A percentile compares a stretch with the other conserved stretches of the same genome.
Evolutionary conservation across 2,797 vertebrate species (phyloP).

Genomic region (Sphenopsis melanotis): DNA sequence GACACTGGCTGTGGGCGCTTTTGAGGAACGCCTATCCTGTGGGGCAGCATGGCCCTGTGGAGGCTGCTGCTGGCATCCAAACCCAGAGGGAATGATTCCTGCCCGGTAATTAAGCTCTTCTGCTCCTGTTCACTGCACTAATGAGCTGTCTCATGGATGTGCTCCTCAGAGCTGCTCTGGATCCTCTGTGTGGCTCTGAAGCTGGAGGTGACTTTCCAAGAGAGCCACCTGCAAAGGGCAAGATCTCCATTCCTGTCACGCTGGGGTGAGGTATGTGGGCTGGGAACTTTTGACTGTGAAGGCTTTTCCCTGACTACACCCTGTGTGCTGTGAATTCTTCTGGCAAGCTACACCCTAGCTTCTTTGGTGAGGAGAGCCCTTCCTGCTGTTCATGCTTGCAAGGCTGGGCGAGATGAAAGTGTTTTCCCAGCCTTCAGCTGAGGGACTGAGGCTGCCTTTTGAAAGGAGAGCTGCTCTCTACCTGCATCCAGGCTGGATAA

Average conservation of each 20-base stretch:
- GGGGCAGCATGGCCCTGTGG: accelerated
- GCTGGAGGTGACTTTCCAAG: neutral
- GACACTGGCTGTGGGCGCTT: accelerated
- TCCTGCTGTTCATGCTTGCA: neutral
- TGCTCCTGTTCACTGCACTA: neutral
- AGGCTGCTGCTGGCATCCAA: neutral
- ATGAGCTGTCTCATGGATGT: neutral
- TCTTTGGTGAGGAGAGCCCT: neutral
- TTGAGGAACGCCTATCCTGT: accelerated
- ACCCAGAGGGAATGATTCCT: neutral
- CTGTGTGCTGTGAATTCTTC: neutral
- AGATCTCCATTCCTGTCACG: neutral
- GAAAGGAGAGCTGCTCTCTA: neutral
- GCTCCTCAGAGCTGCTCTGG: neutral
- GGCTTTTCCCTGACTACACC: neutral
- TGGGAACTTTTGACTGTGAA: neutral
- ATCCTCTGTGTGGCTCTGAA: neutral
- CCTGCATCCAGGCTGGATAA: neutral
- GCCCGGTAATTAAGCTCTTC: neutral
- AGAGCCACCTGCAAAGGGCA: neutral
- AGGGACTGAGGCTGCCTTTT: neutral
- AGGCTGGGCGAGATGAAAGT: neutral
- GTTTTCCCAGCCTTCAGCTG: neutral
- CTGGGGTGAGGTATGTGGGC: accelerated
- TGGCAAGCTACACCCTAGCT: neutral